Percentiles rank a stretch among this genome's conserved stretches.
Conservation (phyloP, 2,113 vertebrate species). For the Pionites leucogaster region DNA sequence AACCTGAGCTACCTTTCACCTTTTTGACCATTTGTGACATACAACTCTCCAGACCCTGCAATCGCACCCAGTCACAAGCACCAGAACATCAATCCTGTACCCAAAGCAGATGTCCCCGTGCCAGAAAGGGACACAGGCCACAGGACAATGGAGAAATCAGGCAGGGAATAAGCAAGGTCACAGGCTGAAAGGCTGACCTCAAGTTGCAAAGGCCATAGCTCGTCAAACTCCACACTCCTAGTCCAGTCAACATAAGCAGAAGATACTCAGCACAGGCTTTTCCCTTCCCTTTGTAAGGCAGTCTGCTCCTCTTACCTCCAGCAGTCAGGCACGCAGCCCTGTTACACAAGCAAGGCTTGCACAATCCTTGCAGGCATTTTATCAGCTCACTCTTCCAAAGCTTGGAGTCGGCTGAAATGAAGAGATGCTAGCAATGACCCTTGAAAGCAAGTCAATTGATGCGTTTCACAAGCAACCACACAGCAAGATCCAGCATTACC, state of each 20-base stretch:
- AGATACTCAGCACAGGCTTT: neutral
- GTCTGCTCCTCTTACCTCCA: neutral
- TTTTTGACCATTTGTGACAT: neutral
- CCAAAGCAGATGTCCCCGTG: neutral
- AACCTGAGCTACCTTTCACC: neutral
- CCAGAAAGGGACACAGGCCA: neutral
- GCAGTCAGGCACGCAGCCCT: neutral
- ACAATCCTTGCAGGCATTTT: conserved; percentile 10
- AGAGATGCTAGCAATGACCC: neutral
- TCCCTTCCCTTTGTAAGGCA: neutral
- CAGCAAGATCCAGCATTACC: neutral
- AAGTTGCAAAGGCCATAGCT: neutral
- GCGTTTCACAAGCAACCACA: neutral
- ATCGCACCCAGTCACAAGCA: fast-evolving
- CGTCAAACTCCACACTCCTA: neutral
- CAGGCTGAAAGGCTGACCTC: neutral
- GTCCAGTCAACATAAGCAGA: neutral
- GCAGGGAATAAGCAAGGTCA: neutral
- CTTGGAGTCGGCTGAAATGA: neutral
- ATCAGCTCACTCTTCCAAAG: conserved; percentile 9
- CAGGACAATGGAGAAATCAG: neutral
- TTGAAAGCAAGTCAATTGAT: neutral
- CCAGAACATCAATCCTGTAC: neutral
- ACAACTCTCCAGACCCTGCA: neutral
- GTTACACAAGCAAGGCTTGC: conserved; percentile 49